A percentile compares a stretch with the other conserved stretches of the same genome.
Conservation (phyloP, 2,113 vertebrate species). For the Psephotus haematonotus region DNA sequence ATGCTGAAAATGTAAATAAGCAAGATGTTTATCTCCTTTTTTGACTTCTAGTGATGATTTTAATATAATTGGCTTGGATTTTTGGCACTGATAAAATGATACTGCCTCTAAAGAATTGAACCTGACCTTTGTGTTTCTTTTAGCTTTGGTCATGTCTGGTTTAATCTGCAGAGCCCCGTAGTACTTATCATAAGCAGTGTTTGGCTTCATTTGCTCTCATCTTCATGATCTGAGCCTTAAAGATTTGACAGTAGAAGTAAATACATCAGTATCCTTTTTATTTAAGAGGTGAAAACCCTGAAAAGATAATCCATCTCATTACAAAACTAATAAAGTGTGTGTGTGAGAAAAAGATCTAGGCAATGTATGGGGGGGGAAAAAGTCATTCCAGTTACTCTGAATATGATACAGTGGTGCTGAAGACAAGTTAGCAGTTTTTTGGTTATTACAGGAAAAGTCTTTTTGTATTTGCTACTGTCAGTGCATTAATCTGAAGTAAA, state of each 20-base stretch:
- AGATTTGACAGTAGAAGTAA: not conserved
- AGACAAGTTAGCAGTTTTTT: not conserved
- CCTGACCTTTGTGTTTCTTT: not conserved
- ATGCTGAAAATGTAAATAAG: not conserved
- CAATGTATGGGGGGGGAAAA: not conserved
- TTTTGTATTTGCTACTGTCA: not conserved
- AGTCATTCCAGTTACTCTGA: not conserved
- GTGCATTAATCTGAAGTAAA: not conserved
- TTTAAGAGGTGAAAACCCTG: not conserved
- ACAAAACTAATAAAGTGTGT: not conserved
- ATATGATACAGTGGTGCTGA: not conserved
- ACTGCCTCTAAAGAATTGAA: not conserved
- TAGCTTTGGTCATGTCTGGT: not conserved
- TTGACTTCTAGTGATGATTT: not conserved
- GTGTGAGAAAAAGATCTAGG: not conserved
- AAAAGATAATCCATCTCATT: not conserved
- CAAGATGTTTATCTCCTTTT: not conserved
- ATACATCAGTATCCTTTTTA: not conserved
- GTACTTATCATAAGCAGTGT: not conserved
- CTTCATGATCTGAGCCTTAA: not conserved
- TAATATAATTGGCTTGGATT: not conserved
- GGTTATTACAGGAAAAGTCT: not conserved
- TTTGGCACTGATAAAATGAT: not conserved
- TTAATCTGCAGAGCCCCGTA: not conserved
- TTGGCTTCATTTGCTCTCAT: not conserved